phyloP scores from a whole-genome alignment of 2,888 invertebrate species.

The Eristalis arbustorum region DNA sequence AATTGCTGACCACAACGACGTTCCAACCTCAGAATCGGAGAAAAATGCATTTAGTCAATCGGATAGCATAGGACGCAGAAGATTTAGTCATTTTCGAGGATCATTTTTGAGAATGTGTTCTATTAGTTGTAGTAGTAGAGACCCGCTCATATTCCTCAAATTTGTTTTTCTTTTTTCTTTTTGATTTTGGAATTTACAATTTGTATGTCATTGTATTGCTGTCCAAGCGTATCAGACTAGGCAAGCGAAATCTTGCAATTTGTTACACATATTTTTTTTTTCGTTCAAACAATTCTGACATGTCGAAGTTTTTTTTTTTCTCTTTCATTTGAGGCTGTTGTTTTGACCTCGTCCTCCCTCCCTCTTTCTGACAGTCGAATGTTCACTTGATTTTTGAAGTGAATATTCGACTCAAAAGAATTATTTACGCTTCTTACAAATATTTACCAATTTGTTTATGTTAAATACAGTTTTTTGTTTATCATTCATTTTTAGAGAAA shows the following conservation, averaged over 20 bases:
- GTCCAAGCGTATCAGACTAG: background rate
- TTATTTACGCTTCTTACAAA: slow-evolving; percentile 52
- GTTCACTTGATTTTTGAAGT: slow-evolving; percentile 59
- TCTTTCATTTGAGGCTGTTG: background rate
- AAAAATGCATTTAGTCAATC: slow-evolving; percentile 84
- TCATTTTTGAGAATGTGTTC: slow-evolving; percentile 60
- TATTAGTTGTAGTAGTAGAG: slow-evolving; percentile 16
- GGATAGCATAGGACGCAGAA: slow-evolving; percentile 77
- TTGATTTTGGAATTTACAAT: background rate
- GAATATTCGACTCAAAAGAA: slow-evolving; percentile 25
- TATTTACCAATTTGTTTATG: slow-evolving; percentile 30
- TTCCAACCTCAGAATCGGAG: slow-evolving; percentile 82
- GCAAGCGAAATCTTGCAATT: background rate
- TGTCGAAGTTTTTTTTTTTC: background rate
- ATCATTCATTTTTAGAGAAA: slow-evolving; percentile 32
- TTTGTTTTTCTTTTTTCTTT: background rate
- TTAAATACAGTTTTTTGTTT: slow-evolving; percentile 13
- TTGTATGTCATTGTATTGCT: background rate
- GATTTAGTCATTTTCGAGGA: slow-evolving; percentile 63
- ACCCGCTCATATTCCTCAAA: slow-evolving; percentile 18
- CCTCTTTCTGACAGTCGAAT: background rate
- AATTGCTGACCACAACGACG: slow-evolving; percentile 57
- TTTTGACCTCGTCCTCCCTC: too few species aligned
- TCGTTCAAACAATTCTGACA: background rate
- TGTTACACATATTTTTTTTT: slow-evolving; percentile 1